Conservation (phyloP, 92 coral and sea anemone species). For the Phenganax stokvisi region DNA sequence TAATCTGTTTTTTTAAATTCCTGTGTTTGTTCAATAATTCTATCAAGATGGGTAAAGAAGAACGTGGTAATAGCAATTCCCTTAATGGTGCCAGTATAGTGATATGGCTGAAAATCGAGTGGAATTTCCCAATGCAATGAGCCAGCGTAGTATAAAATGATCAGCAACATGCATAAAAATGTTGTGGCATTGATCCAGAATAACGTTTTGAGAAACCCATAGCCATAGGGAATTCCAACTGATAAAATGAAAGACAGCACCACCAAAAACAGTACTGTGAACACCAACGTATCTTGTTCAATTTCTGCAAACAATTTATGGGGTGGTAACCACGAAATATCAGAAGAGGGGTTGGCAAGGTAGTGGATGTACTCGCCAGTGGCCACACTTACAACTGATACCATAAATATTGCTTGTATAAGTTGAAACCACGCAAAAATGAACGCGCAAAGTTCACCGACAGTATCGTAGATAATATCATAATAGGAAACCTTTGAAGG, state of each 20-base stretch:
- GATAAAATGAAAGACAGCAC: slow-evolving; percentile 1
- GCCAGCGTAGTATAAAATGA: slow-evolving; percentile 10
- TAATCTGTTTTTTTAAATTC: not conserved
- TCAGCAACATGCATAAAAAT: slow-evolving; percentile 16
- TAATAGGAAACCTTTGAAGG: slow-evolving; percentile 11
- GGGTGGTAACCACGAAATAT: slow-evolving; percentile 2
- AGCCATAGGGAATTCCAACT: not conserved
- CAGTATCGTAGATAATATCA: slow-evolving; percentile 7
- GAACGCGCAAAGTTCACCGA: slow-evolving; percentile 33
- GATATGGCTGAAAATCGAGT: slow-evolving; percentile 22
- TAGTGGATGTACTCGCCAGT: slow-evolving; percentile 27
- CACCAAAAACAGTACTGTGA: slow-evolving; percentile 2
- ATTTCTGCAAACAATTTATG: slow-evolving; percentile 5
- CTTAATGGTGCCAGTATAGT: slow-evolving; percentile 13
- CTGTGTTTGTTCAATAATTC: slow-evolving; percentile 19
- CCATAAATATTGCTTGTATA: slow-evolving; percentile 12
- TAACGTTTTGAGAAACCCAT: not conserved
- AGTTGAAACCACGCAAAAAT: slow-evolving; percentile 25
- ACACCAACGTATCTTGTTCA: slow-evolving; percentile 15
- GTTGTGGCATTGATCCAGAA: not conserved
- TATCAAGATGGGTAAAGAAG: slow-evolving; percentile 27
- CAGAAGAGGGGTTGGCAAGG: not conserved
- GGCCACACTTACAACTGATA: slow-evolving; percentile 9
- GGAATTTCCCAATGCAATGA: slow-evolving; percentile 11
- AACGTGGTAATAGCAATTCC: slow-evolving; percentile 25